phyloP scores from a whole-genome alignment of 2,888 invertebrate genomes.

The Orthonychiurus folsomi region DNA sequence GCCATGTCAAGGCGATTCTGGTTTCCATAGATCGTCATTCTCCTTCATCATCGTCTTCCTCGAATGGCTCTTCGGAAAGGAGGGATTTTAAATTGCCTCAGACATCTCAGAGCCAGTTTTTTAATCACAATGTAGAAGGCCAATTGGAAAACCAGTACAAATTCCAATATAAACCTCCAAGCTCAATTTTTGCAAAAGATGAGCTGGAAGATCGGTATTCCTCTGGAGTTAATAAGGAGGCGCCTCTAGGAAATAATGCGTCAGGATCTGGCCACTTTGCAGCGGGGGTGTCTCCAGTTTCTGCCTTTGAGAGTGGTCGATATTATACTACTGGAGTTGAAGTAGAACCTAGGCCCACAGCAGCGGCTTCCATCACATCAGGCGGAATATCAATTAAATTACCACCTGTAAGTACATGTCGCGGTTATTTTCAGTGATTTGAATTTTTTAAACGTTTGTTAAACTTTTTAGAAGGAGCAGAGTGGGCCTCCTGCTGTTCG shows the following conservation, averaged over 20 bases:
- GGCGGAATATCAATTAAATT: slow-evolving; percentile 16
- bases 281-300: neutral
- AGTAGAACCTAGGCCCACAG: neutral
- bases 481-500: no score
- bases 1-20: no score
- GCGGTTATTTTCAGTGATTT: neutral
- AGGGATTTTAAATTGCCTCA: neutral
- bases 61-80: neutral
- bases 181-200: neutral
- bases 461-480: neutral
- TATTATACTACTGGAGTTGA: no score
- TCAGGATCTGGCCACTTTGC: neutral
- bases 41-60: neutral
- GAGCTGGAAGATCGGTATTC: neutral
- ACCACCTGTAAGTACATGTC: slow-evolving; percentile 3
- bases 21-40: neutral
- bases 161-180: slow-evolving; percentile 3
- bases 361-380: no score
- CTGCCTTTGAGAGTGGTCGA: neutral
- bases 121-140: no score
- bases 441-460: no score
- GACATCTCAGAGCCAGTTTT: neutral
- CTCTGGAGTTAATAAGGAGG: neutral
- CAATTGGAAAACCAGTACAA: slow-evolving; percentile 9
- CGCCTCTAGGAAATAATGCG: neutral